Conservation (phyloP, 2,797 vertebrate genomes). For the Anableps anableps region DNA sequence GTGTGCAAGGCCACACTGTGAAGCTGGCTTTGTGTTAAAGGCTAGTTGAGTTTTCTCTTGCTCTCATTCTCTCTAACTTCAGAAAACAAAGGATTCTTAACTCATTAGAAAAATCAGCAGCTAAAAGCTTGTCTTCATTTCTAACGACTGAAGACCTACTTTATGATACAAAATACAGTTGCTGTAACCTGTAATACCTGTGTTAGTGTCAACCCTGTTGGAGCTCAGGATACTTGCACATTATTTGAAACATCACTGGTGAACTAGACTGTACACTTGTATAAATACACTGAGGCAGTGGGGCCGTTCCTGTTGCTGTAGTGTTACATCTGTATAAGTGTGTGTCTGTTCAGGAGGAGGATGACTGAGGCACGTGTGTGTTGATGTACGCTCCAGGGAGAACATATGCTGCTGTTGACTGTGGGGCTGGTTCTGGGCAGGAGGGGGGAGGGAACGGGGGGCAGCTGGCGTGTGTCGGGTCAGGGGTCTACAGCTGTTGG, state of each 20-base stretch:
- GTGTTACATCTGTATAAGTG: slow-evolving; percentile 27
- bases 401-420: slow-evolving; percentile 76
- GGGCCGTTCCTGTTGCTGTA: slow-evolving; percentile 8
- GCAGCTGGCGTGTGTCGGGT: slow-evolving; percentile 79
- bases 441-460: slow-evolving; percentile 25
- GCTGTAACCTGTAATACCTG: no score
- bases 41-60: neutral
- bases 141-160: neutral
- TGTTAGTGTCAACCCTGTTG: neutral
- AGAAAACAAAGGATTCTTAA: neutral
- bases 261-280: neutral
- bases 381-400: slow-evolving; percentile 71
- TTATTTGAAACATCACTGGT: neutral
- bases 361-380: slow-evolving; percentile 63
- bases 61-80: neutral
- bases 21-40: neutral
- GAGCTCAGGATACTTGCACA: neutral
- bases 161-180: neutral
- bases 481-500: slow-evolving; percentile 82
- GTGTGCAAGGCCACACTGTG: neutral
- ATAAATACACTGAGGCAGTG: neutral
- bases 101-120: neutral
- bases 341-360: slow-evolving; percentile 35
- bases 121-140: neutral
- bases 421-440: slow-evolving; percentile 10